Evolutionary conservation across 2,797 vertebrate genomes (phyloP).

Genomic region (Hozukius guyotensis): DNA sequence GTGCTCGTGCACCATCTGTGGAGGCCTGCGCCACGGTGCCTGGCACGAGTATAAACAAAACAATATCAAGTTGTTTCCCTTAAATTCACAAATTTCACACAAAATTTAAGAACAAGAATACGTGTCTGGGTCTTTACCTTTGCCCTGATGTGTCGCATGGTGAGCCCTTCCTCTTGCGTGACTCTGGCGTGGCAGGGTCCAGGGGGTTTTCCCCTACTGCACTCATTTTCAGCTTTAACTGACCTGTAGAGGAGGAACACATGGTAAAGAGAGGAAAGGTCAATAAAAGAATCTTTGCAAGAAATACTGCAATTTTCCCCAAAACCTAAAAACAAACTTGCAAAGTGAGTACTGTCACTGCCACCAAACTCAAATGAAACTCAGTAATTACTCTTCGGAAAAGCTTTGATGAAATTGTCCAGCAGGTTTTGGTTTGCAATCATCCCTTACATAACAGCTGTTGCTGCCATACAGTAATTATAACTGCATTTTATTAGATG

Average conservation of each 20-base stretch:
- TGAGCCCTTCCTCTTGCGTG: slow-evolving; percentile 93
- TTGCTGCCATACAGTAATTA: not conserved
- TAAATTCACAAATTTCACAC: not conserved
- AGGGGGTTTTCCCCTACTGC: slow-evolving; percentile 92
- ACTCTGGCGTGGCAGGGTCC: slow-evolving; percentile 89
- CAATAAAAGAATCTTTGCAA: not conserved
- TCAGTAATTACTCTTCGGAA: not conserved
- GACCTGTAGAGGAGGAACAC: slow-evolving; percentile 76
- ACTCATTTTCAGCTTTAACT: slow-evolving; percentile 93
- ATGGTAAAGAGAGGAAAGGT: not conserved
- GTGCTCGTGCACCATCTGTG: not conserved
- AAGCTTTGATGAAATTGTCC: not conserved
- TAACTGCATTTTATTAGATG: not conserved
- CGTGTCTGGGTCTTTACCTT: slow-evolving; percentile 79
- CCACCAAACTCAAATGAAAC: not conserved
- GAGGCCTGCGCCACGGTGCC: not conserved
- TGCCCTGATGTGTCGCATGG: slow-evolving; percentile 92
- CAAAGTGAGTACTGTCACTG: not conserved
- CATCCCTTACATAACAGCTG: not conserved
- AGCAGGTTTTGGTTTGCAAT: not conserved
- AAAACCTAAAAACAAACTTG: not conserved
- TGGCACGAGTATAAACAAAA: not conserved
- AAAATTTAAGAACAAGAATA: not conserved
- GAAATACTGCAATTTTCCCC: not conserved
- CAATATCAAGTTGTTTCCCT: not conserved